Percentiles rank a stretch among this genome's conserved stretches.
Evolutionary conservation across 2,888 invertebrate genomes (phyloP).

Genomic region (Catocala sponsa): DNA sequence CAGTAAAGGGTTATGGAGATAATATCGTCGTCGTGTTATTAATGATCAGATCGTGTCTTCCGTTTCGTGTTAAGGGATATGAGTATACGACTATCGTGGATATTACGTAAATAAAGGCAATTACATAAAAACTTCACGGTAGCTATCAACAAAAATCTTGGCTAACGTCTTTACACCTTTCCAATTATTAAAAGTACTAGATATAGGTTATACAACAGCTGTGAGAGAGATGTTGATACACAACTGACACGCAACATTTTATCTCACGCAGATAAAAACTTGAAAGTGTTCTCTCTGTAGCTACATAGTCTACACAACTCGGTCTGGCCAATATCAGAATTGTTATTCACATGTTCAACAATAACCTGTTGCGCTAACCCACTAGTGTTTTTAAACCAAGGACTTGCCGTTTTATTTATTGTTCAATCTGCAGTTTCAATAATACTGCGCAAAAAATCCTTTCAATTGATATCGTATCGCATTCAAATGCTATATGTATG

Average conservation of each 20-base stretch:
- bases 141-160: constrained; percentile 16
- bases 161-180: constrained; percentile 5
- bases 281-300: neutral
- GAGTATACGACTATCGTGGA: neutral
- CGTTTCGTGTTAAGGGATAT: neutral
- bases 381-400: no score
- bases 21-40: neutral
- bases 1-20: no score
- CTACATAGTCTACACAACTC: no score
- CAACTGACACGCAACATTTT: constrained; percentile 14
- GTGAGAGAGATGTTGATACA: constrained; percentile 13
- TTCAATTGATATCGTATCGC: no score
- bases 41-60: neutral
- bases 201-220: constrained; percentile 17
- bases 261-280: constrained; percentile 8
- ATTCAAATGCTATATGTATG: no score
- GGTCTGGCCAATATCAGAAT: no score
- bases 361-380: no score
- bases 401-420: no score
- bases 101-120: constrained; percentile 1
- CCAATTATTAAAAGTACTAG: constrained; percentile 5
- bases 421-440: no score
- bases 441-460: no score
- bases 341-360: no score
- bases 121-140: constrained; percentile 3